Percentiles rank a stretch among this genome's conserved stretches.
phyloP scores from a whole-genome alignment of 2,113 vertebrate species.

The Sula dactylatra region DNA sequence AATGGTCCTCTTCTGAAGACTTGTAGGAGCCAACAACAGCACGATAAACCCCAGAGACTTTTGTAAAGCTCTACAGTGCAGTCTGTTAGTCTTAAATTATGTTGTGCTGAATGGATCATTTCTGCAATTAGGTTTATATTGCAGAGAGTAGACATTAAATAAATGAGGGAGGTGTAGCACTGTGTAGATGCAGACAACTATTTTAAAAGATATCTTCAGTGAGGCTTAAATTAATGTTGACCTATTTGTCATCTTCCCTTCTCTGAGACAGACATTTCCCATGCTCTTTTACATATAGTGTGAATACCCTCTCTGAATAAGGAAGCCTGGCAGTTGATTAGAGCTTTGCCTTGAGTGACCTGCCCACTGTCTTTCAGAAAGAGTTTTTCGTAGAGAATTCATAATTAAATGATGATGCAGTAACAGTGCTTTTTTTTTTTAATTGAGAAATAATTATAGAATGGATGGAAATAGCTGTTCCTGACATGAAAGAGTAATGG shows the following conservation, averaged over 20 bases:
- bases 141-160: slow-evolving; percentile 4
- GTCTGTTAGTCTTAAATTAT: slow-evolving; percentile 6
- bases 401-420: background rate
- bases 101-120: slow-evolving; percentile 13
- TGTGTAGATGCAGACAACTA: background rate
- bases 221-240: slow-evolving; percentile 9
- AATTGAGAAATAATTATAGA: slow-evolving; percentile 5
- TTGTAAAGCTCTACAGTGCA: background rate
- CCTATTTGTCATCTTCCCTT: slow-evolving; percentile 14
- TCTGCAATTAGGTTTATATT: slow-evolving; percentile 30
- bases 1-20: background rate
- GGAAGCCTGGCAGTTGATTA: background rate
- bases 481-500: background rate
- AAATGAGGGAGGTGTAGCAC: background rate
- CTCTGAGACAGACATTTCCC: background rate
- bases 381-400: background rate
- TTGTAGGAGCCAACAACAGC: background rate
- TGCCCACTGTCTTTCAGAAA: background rate
- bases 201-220: background rate
- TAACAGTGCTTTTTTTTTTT: background rate
- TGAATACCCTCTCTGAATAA: background rate
- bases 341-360: slow-evolving; percentile 4
- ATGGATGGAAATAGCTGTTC: background rate
- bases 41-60: background rate
- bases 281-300: background rate